Evolutionary conservation across 1,140 invertebrate species (phyloP).

Genomic region (Dinothrombium tinctorium): DNA sequence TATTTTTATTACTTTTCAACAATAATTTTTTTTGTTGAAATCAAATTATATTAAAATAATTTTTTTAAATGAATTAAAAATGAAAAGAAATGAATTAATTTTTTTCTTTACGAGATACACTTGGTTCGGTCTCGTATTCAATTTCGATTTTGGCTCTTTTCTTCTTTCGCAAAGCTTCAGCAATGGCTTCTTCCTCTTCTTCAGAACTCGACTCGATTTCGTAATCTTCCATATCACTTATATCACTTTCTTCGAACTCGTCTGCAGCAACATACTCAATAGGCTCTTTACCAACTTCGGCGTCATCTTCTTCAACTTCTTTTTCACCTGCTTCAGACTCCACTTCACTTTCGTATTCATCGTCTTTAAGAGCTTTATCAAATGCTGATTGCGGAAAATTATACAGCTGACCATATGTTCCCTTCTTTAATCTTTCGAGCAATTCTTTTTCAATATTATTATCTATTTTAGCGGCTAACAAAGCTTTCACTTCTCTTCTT

Average conservation of each 20-base stretch:
- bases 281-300: too few species aligned
- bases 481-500: conserved; percentile 80
- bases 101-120: too few species aligned
- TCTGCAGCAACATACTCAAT: conserved; percentile 14
- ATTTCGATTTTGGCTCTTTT: conserved; percentile 13
- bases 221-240: conserved; percentile 12
- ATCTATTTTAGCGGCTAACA: conserved; percentile 81
- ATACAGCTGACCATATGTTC: conserved; percentile 87
- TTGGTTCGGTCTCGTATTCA: conserved; percentile 17
- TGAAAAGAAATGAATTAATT: too few species aligned
- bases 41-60: too few species aligned
- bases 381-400: conserved; percentile 69
- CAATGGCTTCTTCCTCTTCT: conserved; percentile 3
- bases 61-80: too few species aligned
- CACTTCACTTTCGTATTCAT: conserved; percentile 12
- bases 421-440: conserved; percentile 72
- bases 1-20: too few species aligned
- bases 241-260: conserved; percentile 16
- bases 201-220: conserved; percentile 4
- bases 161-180: conserved; percentile 3
- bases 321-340: conserved; percentile 7
- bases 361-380: conserved; percentile 46
- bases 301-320: not conserved
- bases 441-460: conserved; percentile 89
- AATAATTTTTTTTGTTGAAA: too few species aligned